Conservation (phyloP, 2,797 vertebrate genomes). For the Sebastes wilsoni region DNA sequence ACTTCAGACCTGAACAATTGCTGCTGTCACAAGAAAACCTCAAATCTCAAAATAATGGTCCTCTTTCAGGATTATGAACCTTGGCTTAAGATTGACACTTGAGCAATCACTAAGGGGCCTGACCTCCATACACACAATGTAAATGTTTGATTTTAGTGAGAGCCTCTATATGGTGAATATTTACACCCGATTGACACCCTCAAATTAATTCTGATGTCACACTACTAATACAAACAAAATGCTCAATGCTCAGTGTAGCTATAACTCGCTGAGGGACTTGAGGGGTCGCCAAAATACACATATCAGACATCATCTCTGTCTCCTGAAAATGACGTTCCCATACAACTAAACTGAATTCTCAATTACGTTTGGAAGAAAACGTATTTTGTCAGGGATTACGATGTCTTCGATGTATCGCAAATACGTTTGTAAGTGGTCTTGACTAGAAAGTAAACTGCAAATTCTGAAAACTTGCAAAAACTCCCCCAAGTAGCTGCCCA, state of each 20-base stretch:
- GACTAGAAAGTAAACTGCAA: no score
- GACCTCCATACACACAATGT: background rate
- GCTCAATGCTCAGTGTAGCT: background rate
- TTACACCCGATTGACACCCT: background rate
- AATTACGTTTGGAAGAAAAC: no score
- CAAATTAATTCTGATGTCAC: background rate
- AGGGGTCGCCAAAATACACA: background rate
- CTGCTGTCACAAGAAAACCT: slow-evolving; percentile 50
- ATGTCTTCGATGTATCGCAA: no score
- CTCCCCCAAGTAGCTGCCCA: no score
- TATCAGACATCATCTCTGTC: background rate
- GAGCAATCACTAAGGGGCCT: background rate
- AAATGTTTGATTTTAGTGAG: slow-evolving; percentile 26
- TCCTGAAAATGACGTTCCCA: no score
- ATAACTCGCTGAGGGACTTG: background rate
- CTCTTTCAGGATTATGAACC: slow-evolving; percentile 28
- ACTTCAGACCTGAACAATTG: slow-evolving; percentile 33
- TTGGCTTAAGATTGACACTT: slow-evolving; percentile 19
- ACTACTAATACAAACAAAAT: background rate
- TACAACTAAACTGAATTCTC: no score
- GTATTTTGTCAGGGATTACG: no score
- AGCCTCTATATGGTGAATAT: background rate
- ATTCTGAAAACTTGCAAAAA: no score
- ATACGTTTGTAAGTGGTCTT: no score
- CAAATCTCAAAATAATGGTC: slow-evolving; percentile 36